Evolutionary conservation across 2,888 invertebrate genomes (phyloP), one percentile per base, ranked within the genome.

Genomic region (Portevinia maculata): DNA sequence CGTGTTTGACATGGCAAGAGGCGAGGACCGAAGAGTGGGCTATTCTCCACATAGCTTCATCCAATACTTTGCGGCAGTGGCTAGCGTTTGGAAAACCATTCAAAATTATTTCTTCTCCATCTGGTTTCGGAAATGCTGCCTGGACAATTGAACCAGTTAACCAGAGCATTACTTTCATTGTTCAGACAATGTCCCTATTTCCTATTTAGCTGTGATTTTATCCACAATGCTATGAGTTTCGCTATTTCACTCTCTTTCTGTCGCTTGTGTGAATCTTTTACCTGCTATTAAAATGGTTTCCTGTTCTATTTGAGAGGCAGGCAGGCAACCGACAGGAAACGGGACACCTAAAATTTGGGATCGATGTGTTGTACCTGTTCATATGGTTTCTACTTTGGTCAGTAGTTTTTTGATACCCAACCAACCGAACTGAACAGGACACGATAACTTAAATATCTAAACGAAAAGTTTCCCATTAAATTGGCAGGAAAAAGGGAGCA

Each of bases 141-240:
- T 65, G 78, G 78, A 83, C 83, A 83, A 83, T 83, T 83, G 83
- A 71, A 83, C 83, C 83, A 83, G 83, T 83, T 83, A 83, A 76
- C 83, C 71, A 83, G 65, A 60, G 83, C 67, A 73, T 83, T 83
- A 78, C 71, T 71, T 55, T 73, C 73, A 71, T 78, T 76, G 78
- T 78, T 78, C 67, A 44, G 67, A 67, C 78, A 71, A 67, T 83
- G 83, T 83, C 48, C 65, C 48, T 13, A 52, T 50, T 71, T 71
- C 57, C 81, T 70, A 46, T 79, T 79, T 74, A 48, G 60, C 34
- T 59, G 32, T 52, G 46, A 64, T 55, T 62, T 75, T 44, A 69
- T 62, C 24, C 39, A 17, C 21, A n/a, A 13, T 60, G 32, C 19
- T 5, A 19, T n/a, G n/a, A n/a, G n/a, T n/a, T n/a, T n/a, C n/a